A percentile compares a stretch with the other conserved stretches of the same genome.
Evolutionary conservation across 1,140 invertebrate species (phyloP).

Genomic region (Eueides isabella): DNA sequence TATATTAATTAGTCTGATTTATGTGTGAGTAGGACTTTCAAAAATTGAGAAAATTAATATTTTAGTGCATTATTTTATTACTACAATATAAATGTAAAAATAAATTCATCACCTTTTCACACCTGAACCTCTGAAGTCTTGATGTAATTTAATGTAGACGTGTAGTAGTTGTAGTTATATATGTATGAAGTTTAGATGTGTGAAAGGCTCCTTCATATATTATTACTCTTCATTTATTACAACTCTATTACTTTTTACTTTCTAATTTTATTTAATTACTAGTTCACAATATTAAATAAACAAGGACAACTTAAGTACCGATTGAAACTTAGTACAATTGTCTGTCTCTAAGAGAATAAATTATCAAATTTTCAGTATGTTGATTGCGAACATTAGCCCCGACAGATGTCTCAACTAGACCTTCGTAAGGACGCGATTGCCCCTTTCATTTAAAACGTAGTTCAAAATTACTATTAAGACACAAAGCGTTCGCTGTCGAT

Average conservation of each 20-base stretch:
- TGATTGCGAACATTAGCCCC: background rate
- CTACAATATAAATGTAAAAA: background rate
- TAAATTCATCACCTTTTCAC: background rate
- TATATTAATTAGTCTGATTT: too few species aligned
- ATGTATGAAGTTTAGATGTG: background rate
- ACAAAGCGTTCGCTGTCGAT: constrained; percentile 24
- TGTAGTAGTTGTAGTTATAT: too few species aligned
- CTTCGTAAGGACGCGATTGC: background rate
- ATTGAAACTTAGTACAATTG: background rate
- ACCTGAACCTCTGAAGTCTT: background rate
- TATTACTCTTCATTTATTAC: too few species aligned
- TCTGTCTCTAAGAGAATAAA: background rate
- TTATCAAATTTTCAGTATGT: background rate
- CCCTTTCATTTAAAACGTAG: constrained; percentile 4
- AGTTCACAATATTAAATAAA: background rate
- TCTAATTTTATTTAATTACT: background rate
- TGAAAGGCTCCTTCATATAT: background rate
- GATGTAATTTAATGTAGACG: background rate
- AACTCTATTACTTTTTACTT: too few species aligned
- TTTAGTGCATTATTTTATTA: background rate
- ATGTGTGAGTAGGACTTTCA: too few species aligned
- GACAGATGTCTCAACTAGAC: background rate
- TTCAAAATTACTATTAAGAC: constrained; percentile 29
- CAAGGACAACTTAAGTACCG: background rate
- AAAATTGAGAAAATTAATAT: background rate